A percentile compares a stretch with the other conserved stretches of the same genome.
phyloP scores from a whole-genome alignment of 2,113 vertebrate species.

The Dipodomys stephensi region DNA sequence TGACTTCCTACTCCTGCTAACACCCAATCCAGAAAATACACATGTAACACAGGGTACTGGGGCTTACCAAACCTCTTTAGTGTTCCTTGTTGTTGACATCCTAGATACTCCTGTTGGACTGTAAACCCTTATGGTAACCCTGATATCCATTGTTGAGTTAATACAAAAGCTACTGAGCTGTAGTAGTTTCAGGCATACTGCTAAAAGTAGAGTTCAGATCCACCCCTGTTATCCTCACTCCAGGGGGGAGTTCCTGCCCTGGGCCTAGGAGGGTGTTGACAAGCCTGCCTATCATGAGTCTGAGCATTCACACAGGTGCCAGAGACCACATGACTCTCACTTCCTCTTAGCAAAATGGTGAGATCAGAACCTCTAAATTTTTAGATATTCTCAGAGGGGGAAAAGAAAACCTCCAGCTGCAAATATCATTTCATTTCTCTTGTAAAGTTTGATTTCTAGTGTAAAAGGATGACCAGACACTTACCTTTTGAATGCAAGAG shows the following conservation, averaged over 20 bases:
- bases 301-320: background rate
- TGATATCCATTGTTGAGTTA: background rate
- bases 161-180: background rate
- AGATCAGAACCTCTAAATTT: slow-evolving; percentile 1
- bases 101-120: background rate
- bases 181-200: background rate
- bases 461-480: slow-evolving; percentile 4
- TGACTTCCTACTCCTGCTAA: background rate
- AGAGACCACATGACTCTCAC: background rate
- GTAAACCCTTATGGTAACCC: background rate
- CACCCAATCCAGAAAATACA: background rate
- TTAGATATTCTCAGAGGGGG: slow-evolving; percentile 27
- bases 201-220: background rate
- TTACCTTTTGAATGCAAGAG: slow-evolving; percentile 3
- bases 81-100: background rate
- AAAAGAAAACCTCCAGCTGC: background rate
- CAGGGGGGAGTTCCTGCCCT: background rate
- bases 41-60: background rate
- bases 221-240: background rate
- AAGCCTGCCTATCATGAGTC: background rate
- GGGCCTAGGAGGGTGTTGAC: too few relatives aligned
- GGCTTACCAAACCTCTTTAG: background rate
- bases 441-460: slow-evolving; percentile 53
- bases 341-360: background rate
- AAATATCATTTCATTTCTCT: slow-evolving; percentile 49